Evolutionary conservation across 2,113 vertebrate species (phyloP).

Genomic region (Apistogramma diplotaenia): DNA sequence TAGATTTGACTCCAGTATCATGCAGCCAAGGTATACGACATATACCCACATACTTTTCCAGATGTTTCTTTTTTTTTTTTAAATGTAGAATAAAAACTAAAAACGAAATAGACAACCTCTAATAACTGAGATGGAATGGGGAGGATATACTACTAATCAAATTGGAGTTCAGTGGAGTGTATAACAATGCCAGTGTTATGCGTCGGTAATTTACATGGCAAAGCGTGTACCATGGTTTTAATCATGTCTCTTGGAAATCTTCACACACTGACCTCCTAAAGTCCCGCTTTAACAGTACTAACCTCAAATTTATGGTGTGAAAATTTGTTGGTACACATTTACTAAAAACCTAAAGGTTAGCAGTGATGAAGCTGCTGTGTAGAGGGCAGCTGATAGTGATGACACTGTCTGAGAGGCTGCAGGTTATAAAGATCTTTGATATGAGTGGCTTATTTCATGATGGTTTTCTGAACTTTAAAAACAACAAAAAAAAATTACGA

Average conservation of each 20-base stretch:
- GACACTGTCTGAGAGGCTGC: not conserved
- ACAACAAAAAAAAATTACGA: too few species aligned
- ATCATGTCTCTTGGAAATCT: not conserved
- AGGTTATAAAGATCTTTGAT: not conserved
- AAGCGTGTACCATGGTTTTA: constrained; percentile 9
- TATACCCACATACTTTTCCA: not conserved
- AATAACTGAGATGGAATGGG: not conserved
- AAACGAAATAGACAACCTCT: not conserved
- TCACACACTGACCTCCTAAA: not conserved
- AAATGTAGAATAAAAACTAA: not conserved
- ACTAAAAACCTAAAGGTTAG: not conserved
- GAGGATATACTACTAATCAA: not conserved
- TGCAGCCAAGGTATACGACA: not conserved
- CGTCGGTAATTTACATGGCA: not conserved
- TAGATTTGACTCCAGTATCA: constrained; percentile 3
- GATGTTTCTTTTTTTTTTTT: not conserved
- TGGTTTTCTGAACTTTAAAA: too few species aligned
- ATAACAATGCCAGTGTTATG: not conserved
- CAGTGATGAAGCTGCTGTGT: not conserved
- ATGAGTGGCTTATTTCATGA: not conserved
- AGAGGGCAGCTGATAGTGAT: not conserved
- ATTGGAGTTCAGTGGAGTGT: not conserved
- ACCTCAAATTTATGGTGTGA: not conserved
- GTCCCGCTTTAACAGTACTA: not conserved
- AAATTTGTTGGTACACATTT: not conserved